Evolutionary conservation across 2,888 invertebrate genomes (phyloP), one percentile per base, ranked within the genome.

Genomic region (Caenorhabditis afra): DNA sequence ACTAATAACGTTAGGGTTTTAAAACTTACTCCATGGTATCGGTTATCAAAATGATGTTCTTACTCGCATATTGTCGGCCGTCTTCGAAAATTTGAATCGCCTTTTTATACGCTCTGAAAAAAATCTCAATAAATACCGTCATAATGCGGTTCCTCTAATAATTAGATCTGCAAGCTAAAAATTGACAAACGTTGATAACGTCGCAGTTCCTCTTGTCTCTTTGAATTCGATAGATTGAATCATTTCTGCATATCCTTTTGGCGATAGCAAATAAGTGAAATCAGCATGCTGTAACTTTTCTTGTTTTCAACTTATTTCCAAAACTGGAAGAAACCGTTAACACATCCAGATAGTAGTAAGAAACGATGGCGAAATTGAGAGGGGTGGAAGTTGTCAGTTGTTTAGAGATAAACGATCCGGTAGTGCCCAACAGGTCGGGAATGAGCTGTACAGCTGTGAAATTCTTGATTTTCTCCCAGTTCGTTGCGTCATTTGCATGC

Each of bases 41-140:
- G 0, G 82, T 81, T 7, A 83, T 67, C 1, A 83, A 35, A 44
- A 83, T 62, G 4, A 81, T 1, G 11, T 80, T 83, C 47, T 76
- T 81, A 37, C 81, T 83, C 1, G 82, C 76, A 35, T 57, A 67
- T 7, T 44, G 50, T 44, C 82, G 55, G 4, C 75, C 81, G 16
- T 74, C 52, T 39, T 39, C 41, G 37, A 81, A 73, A 29, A 78
- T 65, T 29, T 55, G 55, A 16, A 62, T 49, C 1, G 81, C 81
- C 47, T 75, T 57, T 44, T 77, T 75, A 41, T 83, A 83, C 8
- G 79, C 80, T n/a, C 82, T 81, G 44, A 45, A 78, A 71, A 49
- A 37, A 0, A 1, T 35, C 7, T 7, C n/a, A n/a, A n/a, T n/a
- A n/a, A n/a, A n/a, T n/a, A n/a, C n/a, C n/a, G n/a, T n/a, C n/a